phyloP scores from a whole-genome alignment of 2,113 vertebrate genomes.

The Salvelinus alpinus region DNA sequence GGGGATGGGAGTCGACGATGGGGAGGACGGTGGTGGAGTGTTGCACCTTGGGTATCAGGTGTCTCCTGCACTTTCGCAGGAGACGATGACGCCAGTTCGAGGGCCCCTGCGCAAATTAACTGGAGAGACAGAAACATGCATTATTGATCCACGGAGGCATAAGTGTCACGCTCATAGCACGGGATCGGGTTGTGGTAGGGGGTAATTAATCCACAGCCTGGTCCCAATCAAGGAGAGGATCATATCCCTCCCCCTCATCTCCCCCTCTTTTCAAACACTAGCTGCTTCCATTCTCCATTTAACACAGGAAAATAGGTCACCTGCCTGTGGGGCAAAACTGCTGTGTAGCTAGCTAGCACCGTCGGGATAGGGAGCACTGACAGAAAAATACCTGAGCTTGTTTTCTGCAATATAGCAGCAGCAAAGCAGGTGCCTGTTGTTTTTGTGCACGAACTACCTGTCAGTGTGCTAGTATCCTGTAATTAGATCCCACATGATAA shows the following conservation, averaged over 20 bases:
- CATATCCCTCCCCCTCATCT: conserved; percentile 36
- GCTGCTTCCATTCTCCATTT: conserved; percentile 42
- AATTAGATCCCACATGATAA: neutral
- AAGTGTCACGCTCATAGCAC: conserved; percentile 70
- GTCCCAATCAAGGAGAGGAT: conserved; percentile 57
- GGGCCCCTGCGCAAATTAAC: conserved; percentile 70
- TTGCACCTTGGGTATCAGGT: conserved; percentile 67
- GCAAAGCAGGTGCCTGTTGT: neutral
- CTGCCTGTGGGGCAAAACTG: conserved; percentile 53
- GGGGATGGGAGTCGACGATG: conserved; percentile 24
- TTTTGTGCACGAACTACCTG: no score
- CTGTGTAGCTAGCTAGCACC: conserved; percentile 35
- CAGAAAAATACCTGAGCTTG: conserved; percentile 10
- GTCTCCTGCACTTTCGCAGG: conserved; percentile 60
- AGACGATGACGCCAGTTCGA: conserved; percentile 55
- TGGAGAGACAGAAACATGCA: conserved; percentile 78
- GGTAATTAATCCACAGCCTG: conserved; percentile 76
- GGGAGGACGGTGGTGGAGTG: conserved; percentile 37
- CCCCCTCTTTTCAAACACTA: conserved; percentile 50
- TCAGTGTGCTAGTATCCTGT: no score
- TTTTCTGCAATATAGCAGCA: conserved; percentile 25
- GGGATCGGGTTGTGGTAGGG: conserved; percentile 66
- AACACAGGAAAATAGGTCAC: conserved; percentile 72
- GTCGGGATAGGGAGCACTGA: conserved; percentile 35
- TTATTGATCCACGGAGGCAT: conserved; percentile 76